phyloP scores from a whole-genome alignment of 2,888 invertebrate species.

The Heliconius hortense region DNA sequence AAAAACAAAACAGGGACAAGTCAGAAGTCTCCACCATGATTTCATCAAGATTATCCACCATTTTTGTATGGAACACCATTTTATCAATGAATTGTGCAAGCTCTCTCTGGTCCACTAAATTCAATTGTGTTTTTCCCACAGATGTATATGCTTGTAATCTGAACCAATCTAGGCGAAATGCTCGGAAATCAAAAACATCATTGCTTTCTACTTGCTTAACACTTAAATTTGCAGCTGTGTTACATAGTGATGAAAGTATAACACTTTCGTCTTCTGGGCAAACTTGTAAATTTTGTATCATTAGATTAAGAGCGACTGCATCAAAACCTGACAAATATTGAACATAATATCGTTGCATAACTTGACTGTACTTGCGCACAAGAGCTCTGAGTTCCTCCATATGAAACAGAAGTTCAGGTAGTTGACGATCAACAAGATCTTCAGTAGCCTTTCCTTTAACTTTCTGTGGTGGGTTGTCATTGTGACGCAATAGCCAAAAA shows the following conservation, averaged over 20 bases:
- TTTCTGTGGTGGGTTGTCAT: conserved; percentile 96
- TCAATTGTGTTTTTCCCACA: conserved; percentile 89
- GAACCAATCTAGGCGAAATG: conserved; percentile 98
- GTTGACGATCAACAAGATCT: conserved; percentile 96
- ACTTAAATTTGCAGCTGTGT: conserved; percentile 90
- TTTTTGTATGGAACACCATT: conserved; percentile 97
- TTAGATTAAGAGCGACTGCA: conserved; percentile 93
- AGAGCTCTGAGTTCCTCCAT: conserved; percentile 98
- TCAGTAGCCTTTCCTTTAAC: conserved; percentile 94
- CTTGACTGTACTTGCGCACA: conserved; percentile 97
- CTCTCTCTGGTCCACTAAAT: conserved; percentile 91
- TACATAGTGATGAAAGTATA: conserved; percentile 95
- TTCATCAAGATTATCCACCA: conserved; percentile 98
- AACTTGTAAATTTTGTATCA: conserved; percentile 90
- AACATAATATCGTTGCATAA: conserved; percentile 98
- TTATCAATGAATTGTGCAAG: conserved; percentile 96
- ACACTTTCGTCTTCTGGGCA: conserved; percentile 97
- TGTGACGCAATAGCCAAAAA: conserved; percentile 97
- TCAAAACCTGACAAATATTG: conserved; percentile 98
- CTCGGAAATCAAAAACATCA: conserved; percentile 97
- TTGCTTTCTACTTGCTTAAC: conserved; percentile 98
- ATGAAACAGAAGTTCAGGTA: conserved; percentile 98
- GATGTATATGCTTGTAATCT: conserved; percentile 97
- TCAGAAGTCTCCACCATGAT: conserved; percentile 98
- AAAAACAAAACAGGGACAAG: conserved; percentile 98